Percentiles rank a stretch among this genome's conserved stretches.
These are phyloP conservation scores for Deroplatys truncata DNA, from an alignment of 2,888 invertebrate species.

Conservation along the genomic window DNA sequence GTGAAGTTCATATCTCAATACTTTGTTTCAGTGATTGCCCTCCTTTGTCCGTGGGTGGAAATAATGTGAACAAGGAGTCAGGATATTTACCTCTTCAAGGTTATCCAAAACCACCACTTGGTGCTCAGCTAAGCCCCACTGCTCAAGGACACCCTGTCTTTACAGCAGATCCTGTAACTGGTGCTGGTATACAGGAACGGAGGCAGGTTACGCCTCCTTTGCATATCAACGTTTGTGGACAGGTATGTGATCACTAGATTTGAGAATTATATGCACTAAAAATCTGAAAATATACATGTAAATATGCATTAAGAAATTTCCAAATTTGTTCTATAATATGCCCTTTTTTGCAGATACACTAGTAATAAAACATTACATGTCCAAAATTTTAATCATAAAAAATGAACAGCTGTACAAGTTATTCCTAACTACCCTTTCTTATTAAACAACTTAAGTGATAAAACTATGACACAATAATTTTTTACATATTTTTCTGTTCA, in stretches of 20 bases:
- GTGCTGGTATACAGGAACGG: conserved; percentile 37
- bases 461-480: too few relatives aligned
- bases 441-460: too few relatives aligned
- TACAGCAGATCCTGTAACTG: conserved; percentile 21
- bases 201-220: conserved; percentile 52
- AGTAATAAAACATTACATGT: too few relatives aligned
- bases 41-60: conserved; percentile 23
- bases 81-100: conserved; percentile 26
- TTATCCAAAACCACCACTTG: conserved; percentile 28
- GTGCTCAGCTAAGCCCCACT: conserved; percentile 24
- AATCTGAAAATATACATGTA: too few relatives aligned
- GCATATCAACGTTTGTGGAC: conserved; percentile 53
- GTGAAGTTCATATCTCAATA: neutral
- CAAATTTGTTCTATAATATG: too few relatives aligned
- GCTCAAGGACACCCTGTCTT: conserved; percentile 18
- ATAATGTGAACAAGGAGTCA: conserved; percentile 28
- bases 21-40: conserved; percentile 28
- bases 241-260: conserved; percentile 29
- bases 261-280: too few relatives aligned
- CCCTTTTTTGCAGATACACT: too few relatives aligned
- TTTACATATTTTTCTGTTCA: too few relatives aligned
- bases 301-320: neutral
- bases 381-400: too few relatives aligned
- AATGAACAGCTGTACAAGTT: too few relatives aligned
- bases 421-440: too few relatives aligned